Evolutionary conservation across 2,888 invertebrate genomes (phyloP), one percentile per base, ranked within the genome.

Genomic region (Tachystola acroxantha): DNA sequence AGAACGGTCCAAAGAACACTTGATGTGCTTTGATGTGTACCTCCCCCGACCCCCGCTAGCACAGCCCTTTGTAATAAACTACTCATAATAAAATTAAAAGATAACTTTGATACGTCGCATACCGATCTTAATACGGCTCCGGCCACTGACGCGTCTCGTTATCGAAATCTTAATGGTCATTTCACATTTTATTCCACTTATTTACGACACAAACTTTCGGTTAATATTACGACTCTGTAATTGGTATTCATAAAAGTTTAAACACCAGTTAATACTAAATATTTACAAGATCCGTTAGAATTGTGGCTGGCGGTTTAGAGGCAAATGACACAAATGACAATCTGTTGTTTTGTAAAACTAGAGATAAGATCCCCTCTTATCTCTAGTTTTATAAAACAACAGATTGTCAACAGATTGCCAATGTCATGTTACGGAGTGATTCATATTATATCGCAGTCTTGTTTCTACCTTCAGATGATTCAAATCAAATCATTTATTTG

Each of bases 131-230:
- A 37, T 37, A 27, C 35, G 19, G 36, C 31, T 53, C 56, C 24
- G 50, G 48, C 48, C 48, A 55, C 52, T 46, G 46, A 40, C 40
- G 28, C 39, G 11, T 10, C 42, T 32, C 44, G 48, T 60, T 72
- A 73, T 76, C 75, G 60, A 53, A 56, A 72, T 72, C 72, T 71
- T 65, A 78, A 75, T 64, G 67, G 64, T 61, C 60, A 60, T 57
- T 73, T 57, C 35, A 48, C 58, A 35, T 62, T 64, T 67, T 67
- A 69, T 67, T 69, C 52, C 47, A 48, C 53, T 61, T 60, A 68
- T 71, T 69, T 69, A 71, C 47, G 63, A 53, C 37, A 31, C 36
- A 51, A 45, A 58, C 60, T 61, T 43, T 54, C 42, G 50, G 50
- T 50, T 57, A 54, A 62, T 52, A 50, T 63, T 59, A 66, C 60